These are phyloP conservation scores for Papilio gigon DNA, from an alignment of 2,888 invertebrate genomes.

Conservation along the genomic window DNA sequence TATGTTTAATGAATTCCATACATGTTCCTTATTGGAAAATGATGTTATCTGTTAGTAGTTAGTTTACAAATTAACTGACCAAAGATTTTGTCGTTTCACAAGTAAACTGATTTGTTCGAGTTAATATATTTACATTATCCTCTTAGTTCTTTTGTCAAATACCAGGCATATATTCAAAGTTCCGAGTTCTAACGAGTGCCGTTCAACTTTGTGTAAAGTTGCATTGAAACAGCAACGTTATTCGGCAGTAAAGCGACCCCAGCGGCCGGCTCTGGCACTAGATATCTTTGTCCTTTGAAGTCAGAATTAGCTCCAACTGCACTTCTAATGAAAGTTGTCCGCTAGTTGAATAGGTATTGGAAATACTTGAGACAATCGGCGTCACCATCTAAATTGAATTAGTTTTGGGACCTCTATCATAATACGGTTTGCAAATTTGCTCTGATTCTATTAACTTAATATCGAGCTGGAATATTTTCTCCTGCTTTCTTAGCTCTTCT, in stretches of 20 bases:
- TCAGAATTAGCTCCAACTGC: constrained; percentile 28
- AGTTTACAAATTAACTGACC: not conserved
- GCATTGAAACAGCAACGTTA: constrained; percentile 2
- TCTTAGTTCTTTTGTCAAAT: not conserved
- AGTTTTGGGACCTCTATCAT: constrained; percentile 27
- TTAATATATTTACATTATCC: no score
- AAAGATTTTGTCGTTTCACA: no score
- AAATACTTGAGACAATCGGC: constrained; percentile 27
- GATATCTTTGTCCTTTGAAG: constrained; percentile 23
- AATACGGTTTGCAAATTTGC: constrained; percentile 24
- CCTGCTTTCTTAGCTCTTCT: no score
- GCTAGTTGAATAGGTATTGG: constrained; percentile 31
- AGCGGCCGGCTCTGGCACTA: not conserved
- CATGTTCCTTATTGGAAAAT: not conserved
- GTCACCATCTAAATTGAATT: constrained; percentile 35
- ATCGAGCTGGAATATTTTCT: not conserved
- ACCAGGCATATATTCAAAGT: no score
- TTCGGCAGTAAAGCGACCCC: constrained; percentile 8
- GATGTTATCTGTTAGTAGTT: not conserved
- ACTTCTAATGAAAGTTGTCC: constrained; percentile 29
- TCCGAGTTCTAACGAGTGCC: not conserved
- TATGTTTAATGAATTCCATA: constrained; percentile 7
- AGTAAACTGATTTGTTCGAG: no score
- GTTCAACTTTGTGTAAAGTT: constrained; percentile 3
- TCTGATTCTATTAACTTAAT: not conserved